Evolutionary conservation across 2,888 invertebrate genomes (phyloP).

Genomic region (Acanthosepion pharaonis): DNA sequence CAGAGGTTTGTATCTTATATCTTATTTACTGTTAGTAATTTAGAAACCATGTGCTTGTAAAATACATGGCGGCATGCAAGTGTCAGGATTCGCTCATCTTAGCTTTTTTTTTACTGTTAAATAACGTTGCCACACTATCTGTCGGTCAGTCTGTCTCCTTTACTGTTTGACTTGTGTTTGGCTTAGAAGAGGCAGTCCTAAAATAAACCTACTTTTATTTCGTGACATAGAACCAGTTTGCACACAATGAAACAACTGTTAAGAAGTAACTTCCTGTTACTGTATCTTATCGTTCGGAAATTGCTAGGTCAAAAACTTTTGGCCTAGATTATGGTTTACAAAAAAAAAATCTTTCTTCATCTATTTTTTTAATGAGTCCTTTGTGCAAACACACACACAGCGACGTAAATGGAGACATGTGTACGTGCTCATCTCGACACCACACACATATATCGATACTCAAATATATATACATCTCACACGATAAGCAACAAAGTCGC

Average conservation of each 20-base stretch:
- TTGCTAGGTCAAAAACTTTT: conserved; percentile 8
- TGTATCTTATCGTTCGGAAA: conserved; percentile 10
- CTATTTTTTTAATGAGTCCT: conserved; percentile 1
- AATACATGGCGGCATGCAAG: not conserved
- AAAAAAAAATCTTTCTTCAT: not conserved
- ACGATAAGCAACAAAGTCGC: too few species aligned
- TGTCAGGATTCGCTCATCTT: not conserved
- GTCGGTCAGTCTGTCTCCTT: not conserved
- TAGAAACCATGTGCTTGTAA: not conserved
- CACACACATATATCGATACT: not conserved
- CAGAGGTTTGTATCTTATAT: too few species aligned
- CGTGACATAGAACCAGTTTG: conserved; percentile 10
- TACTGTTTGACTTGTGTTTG: not conserved
- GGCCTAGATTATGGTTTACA: not conserved
- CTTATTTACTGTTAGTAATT: too few species aligned
- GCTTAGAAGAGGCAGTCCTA: not conserved
- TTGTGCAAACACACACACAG: not conserved
- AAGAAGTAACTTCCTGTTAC: not conserved
- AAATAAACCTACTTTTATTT: conserved; percentile 9
- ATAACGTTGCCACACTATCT: not conserved
- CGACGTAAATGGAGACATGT: not conserved
- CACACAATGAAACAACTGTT: not conserved
- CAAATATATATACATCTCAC: not conserved
- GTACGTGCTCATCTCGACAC: not conserved
- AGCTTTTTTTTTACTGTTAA: not conserved